phyloP scores from a whole-genome alignment of 30 jellyfish, hydroid and myxozoan species.

The Hydra vulgaris region DNA sequence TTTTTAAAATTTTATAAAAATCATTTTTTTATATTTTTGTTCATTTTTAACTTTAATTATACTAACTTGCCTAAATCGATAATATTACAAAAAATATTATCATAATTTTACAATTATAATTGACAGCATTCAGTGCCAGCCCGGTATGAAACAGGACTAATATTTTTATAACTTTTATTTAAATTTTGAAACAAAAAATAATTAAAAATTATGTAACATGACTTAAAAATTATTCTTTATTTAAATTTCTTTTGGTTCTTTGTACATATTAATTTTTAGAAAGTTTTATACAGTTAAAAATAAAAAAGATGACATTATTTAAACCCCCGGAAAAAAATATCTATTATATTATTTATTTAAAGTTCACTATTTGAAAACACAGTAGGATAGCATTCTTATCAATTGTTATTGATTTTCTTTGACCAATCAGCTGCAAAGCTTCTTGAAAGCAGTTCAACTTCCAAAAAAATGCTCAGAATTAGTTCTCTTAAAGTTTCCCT shows the following conservation, averaged over 20 bases:
- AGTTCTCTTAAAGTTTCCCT: conserved; percentile 12
- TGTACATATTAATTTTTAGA: neutral
- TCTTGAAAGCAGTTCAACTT: conserved; percentile 12
- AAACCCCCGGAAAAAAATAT: neutral
- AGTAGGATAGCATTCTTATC: neutral
- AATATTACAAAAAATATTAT: too few relatives aligned
- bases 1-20: too few relatives aligned
- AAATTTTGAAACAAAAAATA: neutral
- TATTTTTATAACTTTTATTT: too few relatives aligned
- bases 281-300: too few relatives aligned
- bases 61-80: neutral
- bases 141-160: neutral
- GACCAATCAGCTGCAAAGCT: conserved; percentile 17
- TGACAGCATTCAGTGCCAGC: neutral
- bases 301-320: too few relatives aligned
- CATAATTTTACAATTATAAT: too few relatives aligned
- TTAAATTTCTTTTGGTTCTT: too few relatives aligned
- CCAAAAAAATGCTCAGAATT: conserved; percentile 10
- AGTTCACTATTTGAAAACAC: neutral
- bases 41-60: neutral
- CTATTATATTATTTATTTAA: neutral
- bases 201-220: neutral
- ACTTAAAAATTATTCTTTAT: neutral
- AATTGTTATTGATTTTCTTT: neutral
- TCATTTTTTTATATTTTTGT: too few relatives aligned